A percentile compares a stretch with the other conserved stretches of the same genome.
Conservation (phyloP, 1,140 invertebrate species). For the Colletes gigas region DNA sequence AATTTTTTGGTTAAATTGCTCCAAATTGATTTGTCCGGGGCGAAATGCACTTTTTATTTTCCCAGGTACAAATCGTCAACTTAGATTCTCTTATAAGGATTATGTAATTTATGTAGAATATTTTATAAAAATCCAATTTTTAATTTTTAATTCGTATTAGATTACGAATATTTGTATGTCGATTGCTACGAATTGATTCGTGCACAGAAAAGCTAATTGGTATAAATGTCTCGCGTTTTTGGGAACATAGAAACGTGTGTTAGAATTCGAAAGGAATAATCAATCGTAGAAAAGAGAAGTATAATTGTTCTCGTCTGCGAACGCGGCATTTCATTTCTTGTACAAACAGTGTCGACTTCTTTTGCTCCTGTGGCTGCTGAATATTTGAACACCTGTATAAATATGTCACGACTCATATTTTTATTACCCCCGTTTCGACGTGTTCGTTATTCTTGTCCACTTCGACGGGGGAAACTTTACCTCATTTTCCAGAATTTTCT, state of each 20-base stretch:
- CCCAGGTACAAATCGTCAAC: no score
- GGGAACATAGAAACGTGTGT: neutral
- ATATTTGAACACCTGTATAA: conserved; percentile 37
- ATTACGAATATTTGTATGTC: no score
- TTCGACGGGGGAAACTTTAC: neutral
- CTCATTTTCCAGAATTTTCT: neutral
- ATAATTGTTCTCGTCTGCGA: conserved; percentile 1
- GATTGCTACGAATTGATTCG: no score
- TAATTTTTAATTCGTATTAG: neutral
- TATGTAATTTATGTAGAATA: no score
- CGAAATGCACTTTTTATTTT: no score
- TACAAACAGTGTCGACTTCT: conserved; percentile 19
- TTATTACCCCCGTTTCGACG: neutral
- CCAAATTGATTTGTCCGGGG: conserved; percentile 16
- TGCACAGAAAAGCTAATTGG: no score
- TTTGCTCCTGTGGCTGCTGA: conserved; percentile 16
- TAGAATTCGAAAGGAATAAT: conserved; percentile 24
- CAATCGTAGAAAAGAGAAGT: neutral
- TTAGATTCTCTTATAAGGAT: no score
- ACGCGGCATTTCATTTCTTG: conserved; percentile 29
- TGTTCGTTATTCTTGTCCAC: conserved; percentile 16
- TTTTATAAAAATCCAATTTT: neutral
- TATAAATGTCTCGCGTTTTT: neutral
- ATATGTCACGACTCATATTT: conserved; percentile 31
- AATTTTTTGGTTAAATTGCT: conserved; percentile 29